Base-by-base conservation (phyloP, 1,140 invertebrate species). In the Heliconius nattereri region DNA sequence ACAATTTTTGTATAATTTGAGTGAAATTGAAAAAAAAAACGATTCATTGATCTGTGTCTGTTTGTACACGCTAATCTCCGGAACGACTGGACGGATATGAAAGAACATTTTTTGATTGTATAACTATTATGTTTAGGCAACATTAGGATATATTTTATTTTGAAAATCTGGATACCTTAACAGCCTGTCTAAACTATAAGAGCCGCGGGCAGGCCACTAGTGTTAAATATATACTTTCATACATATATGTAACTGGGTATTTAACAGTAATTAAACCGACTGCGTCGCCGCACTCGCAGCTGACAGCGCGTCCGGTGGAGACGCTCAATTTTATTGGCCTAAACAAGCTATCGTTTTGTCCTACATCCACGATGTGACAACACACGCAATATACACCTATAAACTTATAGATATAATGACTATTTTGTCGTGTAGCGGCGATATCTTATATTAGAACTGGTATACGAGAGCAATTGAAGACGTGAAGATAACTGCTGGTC, bases 301-400 rank as follows among this genome's bases (percentile, higher is more conserved):
- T 52, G 71, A 52, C 60, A 23, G 8, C 20, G 52, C 81, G 78
- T 85, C 81, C 84, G 81, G 52, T 73, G 60, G 71, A 81, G 84
- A 81, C 84, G 78, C 81, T 79, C 72, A 78, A 75, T 85, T 79
- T 82, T 79, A 82, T 82, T 85, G 78, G 78, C 76, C 73, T 77
- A 83, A 80, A 79, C 75, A 49, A 78, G 72, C 78, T 81, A 78
- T 81, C 81, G 60, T 73, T 71, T 78, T 80, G 82, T 79, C 80
- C 84, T 76, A 84, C 52, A 76, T 82, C 9, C 7, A 23, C 2
- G 1, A 16, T 6, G 40, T 13, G 13, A 35, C 9, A 66, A 5
- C 9, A 11, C 23, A 66, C 60, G 60, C 29, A 7, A 75, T 35
- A 37, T 37, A 35, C 60, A 29, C 19, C 73, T 71, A 45, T 79